A percentile compares a stretch with the other conserved stretches of the same genome.
phyloP scores from a whole-genome alignment of 2,888 invertebrate species.

The Agelastica alni region DNA sequence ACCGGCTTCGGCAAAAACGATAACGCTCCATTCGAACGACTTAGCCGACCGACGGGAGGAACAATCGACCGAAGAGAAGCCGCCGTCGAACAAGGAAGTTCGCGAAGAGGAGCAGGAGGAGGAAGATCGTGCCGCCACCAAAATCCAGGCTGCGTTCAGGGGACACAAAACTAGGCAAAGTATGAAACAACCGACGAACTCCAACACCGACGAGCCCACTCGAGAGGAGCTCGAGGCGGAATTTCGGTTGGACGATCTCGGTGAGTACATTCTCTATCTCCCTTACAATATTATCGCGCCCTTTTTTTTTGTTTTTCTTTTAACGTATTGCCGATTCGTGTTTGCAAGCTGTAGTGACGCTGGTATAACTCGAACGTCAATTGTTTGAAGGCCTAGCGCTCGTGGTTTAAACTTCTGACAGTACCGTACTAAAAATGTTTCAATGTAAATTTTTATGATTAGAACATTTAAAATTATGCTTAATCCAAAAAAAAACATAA shows the following conservation, averaged over 20 bases:
- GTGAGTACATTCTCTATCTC: constrained; percentile 53
- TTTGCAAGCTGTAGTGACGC: too few relatives aligned
- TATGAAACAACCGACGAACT: constrained; percentile 64
- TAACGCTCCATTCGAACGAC: constrained; percentile 48
- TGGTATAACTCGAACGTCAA: too few relatives aligned
- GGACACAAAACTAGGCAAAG: constrained; percentile 79
- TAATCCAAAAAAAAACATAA: too few relatives aligned
- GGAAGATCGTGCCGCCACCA: constrained; percentile 73
- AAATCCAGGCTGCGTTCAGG: constrained; percentile 87
- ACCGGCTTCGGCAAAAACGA: constrained; percentile 51
- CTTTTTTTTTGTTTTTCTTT: not conserved
- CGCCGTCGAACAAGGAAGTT: not conserved
- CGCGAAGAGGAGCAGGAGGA: constrained; percentile 32
- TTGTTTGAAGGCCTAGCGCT: too few relatives aligned
- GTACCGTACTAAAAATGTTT: too few relatives aligned
- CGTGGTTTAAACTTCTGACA: too few relatives aligned
- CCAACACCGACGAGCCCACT: constrained; percentile 59
- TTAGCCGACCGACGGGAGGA: constrained; percentile 29
- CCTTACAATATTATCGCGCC: not conserved
- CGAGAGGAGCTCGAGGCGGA: constrained; percentile 76
- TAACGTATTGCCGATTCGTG: too few relatives aligned
- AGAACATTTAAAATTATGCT: too few relatives aligned
- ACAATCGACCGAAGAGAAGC: constrained; percentile 4
- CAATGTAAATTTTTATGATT: too few relatives aligned
- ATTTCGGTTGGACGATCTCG: constrained; percentile 80